Evolutionary conservation across 2,113 vertebrate genomes (phyloP), one percentile per base, ranked within the genome.

Genomic region (Thermophis baileyi): DNA sequence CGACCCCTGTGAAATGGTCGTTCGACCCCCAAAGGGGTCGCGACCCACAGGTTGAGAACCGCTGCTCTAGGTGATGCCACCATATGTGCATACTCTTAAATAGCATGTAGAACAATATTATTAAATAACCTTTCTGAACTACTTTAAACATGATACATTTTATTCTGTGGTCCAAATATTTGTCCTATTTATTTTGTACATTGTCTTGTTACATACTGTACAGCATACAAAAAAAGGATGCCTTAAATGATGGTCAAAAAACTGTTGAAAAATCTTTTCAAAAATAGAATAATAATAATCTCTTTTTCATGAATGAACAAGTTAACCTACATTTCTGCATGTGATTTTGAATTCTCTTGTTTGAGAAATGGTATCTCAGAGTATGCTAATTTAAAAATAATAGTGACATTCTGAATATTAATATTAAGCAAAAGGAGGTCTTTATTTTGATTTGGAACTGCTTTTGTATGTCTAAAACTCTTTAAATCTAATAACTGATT

Each of bases 51-150:
- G n/a, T n/a, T n/a, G n/a, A n/a, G n/a, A n/a, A n/a, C n/a, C n/a
- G n/a, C n/a, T n/a, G n/a, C 97, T 96, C 87, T 95, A 96, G 97
- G 85, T 97, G 97, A 96, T 97, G 96, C 57, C 85, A 93, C 93
- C 87, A 18, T 40, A 74, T 20, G n/a, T 74, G n/a, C n/a, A 11
- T 16, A 51, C 25, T 54, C 87, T 54, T 30, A 85, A 40, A 92
- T 40, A 88, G 46, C 46, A 69, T 3, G 47, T 25, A 57, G 22
- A 85, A 12, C n/a, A 53, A 30, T 89, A 40, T 27, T 85, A 55
- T 60, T 4, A 93, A 49, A 3, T 20, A 47, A 27, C 8, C 18
- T 85, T 69, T 51, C 35, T 18, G 12, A 12, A 20, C 40, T 35
- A 5, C 35, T 89, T 89, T 25, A 24, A 7, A 85, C 46, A 40